A percentile compares a stretch with the other conserved stretches of the same genome.
Conservation (phyloP, 1,140 invertebrate genomes). For the Acromyrmex heyeri region DNA sequence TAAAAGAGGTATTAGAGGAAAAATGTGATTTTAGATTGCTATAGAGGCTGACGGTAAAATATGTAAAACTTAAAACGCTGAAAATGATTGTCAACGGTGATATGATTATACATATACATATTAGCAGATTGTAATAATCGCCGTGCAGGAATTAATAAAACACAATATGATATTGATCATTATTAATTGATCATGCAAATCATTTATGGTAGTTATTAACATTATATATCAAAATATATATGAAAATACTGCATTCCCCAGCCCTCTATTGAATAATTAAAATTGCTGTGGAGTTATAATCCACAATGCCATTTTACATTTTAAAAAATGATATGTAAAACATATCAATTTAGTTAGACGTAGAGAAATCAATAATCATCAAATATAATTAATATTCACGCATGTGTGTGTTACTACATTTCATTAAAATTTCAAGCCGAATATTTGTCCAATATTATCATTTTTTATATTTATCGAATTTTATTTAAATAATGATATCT, state of each 20-base stretch:
- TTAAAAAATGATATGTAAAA: not conserved
- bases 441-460: not conserved
- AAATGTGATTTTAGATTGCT: not conserved
- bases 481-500: not conserved
- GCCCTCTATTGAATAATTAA: not conserved
- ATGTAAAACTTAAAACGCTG: conserved; percentile 30
- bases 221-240: conserved; percentile 8
- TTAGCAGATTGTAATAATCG: conserved; percentile 7
- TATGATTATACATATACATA: conserved; percentile 7
- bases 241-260: not conserved
- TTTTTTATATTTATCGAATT: not conserved
- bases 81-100: conserved; percentile 33
- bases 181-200: conserved; percentile 27
- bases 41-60: conserved; percentile 33
- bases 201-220: not conserved
- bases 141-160: conserved; percentile 10
- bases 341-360: not conserved
- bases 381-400: conserved; percentile 9
- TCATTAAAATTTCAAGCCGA: not conserved
- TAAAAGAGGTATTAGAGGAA: not conserved
- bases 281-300: not conserved
- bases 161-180: conserved; percentile 3
- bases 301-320: not conserved
- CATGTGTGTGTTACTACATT: not conserved
- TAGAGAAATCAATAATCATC: not conserved